These are phyloP conservation scores for Iguana delicatissima DNA, from an alignment of 2,797 vertebrate genomes.

Conservation along the genomic window DNA sequence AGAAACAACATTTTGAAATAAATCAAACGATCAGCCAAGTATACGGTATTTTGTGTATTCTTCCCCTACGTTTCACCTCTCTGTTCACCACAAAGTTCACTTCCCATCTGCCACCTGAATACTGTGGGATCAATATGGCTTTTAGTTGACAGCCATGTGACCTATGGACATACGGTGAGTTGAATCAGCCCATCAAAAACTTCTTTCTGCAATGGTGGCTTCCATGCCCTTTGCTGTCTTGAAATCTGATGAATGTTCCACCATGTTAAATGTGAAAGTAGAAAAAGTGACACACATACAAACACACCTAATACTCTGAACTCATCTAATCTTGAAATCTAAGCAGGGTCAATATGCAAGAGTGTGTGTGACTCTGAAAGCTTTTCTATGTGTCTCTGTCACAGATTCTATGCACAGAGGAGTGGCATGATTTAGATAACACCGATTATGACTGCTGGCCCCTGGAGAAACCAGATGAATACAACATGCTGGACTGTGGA, in stretches of 20 bases:
- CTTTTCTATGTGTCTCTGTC: neutral
- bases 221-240: accelerated
- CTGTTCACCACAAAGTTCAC: neutral
- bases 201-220: neutral
- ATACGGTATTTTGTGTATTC: neutral
- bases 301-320: too few relatives aligned
- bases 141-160: neutral
- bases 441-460: slow-evolving; percentile 91
- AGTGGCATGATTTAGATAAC: slow-evolving; percentile 91
- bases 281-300: neutral
- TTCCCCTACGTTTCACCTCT: neutral
- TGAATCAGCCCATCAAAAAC: neutral
- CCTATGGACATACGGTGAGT: neutral
- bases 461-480: slow-evolving; percentile 84
- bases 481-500: slow-evolving; percentile 89
- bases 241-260: accelerated
- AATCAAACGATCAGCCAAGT: neutral
- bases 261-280: neutral
- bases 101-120: neutral
- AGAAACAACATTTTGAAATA: neutral
- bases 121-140: neutral
- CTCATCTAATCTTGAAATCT: too few relatives aligned
- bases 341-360: too few relatives aligned
- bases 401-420: slow-evolving; percentile 60
- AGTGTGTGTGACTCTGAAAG: neutral